These are phyloP conservation scores for Rhabditoides inermis DNA, from an alignment of 2,888 invertebrate genomes.

Conservation along the genomic window DNA sequence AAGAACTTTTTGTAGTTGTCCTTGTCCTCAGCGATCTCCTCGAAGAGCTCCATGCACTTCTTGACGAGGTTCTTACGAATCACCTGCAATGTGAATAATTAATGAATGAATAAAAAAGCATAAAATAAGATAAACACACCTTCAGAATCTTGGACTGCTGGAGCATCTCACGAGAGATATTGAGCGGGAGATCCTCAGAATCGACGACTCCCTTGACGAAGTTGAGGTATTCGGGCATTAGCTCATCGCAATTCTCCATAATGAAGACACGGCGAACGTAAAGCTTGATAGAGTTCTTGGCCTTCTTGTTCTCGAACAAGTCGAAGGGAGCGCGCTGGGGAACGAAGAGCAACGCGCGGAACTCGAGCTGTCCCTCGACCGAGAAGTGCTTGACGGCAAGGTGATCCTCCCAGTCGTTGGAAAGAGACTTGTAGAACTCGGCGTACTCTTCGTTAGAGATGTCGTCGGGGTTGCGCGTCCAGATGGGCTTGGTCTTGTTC, in stretches of 20 bases:
- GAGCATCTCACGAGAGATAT: conserved; percentile 97
- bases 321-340: conserved; percentile 73
- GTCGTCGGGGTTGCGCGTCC: conserved; percentile 60
- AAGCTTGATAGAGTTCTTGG: conserved; percentile 90
- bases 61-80: conserved; percentile 97
- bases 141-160: conserved; percentile 98
- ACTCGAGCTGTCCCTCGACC: conserved; percentile 55
- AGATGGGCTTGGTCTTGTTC: conserved; percentile 69
- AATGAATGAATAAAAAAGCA: too few species aligned
- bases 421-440: conserved; percentile 54
- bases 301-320: conserved; percentile 93
- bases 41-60: conserved; percentile 92
- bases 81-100: conserved; percentile 57
- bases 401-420: conserved; percentile 61
- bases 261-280: conserved; percentile 96
- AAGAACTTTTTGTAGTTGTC: conserved; percentile 97
- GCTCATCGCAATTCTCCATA: conserved; percentile 98
- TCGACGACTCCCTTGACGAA: conserved; percentile 79
- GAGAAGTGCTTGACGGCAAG: conserved; percentile 58
- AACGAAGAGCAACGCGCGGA: conserved; percentile 58
- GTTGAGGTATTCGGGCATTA: conserved; percentile 91
- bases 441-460: conserved; percentile 59
- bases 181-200: conserved; percentile 91
- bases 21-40: conserved; percentile 88
- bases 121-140: conserved; percentile 20